Conservation (phyloP, 2,113 vertebrate genomes). For the Mobula hypostoma region DNA sequence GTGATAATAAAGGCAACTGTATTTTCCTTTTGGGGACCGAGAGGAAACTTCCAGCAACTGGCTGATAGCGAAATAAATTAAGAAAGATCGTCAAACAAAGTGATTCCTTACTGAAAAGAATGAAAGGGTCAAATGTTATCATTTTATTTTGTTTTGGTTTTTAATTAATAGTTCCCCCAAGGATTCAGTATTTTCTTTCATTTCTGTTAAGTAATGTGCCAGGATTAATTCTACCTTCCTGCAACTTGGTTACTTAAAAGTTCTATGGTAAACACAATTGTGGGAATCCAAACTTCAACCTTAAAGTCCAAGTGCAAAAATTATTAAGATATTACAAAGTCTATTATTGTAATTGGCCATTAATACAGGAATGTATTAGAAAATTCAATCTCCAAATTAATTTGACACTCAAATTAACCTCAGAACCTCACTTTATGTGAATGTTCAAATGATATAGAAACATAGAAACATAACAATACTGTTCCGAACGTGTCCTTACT, state of each 20-base stretch:
- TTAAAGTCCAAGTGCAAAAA: neutral
- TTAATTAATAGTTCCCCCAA: neutral
- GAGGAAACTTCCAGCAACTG: neutral
- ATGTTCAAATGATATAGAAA: neutral
- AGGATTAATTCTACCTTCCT: too few species aligned
- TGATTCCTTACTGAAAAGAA: conserved; percentile 9
- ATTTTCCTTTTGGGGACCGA: neutral
- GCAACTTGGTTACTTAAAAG: neutral
- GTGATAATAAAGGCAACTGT: neutral
- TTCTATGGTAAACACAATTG: neutral
- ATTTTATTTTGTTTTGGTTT: neutral
- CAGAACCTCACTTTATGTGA: neutral
- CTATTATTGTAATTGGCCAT: neutral
- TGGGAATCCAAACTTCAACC: neutral
- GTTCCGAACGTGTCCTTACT: too few species aligned
- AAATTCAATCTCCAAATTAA: neutral
- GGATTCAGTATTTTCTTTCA: neutral
- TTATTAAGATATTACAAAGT: neutral
- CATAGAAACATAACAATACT: too few species aligned
- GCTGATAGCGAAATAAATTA: neutral
- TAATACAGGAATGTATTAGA: neutral
- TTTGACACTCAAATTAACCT: neutral
- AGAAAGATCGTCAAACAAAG: too few species aligned
- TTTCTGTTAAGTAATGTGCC: neutral
- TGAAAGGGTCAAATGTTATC: neutral